Conservation (phyloP, 2,888 invertebrate genomes). For the Orthosia cruda region DNA sequence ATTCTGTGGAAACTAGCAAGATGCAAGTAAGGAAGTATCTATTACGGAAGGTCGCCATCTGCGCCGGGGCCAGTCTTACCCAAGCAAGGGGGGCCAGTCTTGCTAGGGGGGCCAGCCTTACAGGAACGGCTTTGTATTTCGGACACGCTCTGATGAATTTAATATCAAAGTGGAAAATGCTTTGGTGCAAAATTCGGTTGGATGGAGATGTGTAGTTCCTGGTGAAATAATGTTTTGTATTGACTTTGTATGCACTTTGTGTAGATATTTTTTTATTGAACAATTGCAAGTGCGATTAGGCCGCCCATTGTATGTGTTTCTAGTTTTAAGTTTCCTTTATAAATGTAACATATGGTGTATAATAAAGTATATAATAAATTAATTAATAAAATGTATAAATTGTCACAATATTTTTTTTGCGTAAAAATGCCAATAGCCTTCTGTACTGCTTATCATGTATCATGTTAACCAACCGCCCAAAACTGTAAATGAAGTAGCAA, state of each 20-base stretch:
- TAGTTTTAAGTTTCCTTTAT: too few species aligned
- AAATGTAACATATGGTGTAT: too few species aligned
- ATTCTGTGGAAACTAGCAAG: constrained; percentile 52
- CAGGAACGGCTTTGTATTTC: constrained; percentile 46
- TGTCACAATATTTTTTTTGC: too few species aligned
- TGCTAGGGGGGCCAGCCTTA: constrained; percentile 1
- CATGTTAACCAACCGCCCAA: not conserved
- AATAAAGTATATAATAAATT: too few species aligned
- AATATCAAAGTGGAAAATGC: constrained; percentile 60
- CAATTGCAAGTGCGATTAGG: too few species aligned
- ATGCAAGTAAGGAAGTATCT: constrained; percentile 60
- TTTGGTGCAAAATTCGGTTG: constrained; percentile 16
- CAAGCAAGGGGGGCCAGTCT: not conserved
- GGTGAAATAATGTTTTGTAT: not conserved
- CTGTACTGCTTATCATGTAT: not conserved
- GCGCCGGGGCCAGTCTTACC: constrained; percentile 17
- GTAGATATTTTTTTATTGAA: not conserved
- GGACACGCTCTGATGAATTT: constrained; percentile 54
- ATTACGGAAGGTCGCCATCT: constrained; percentile 63
- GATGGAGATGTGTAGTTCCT: not conserved
- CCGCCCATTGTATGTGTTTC: too few species aligned
- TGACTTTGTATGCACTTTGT: not conserved
- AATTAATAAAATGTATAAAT: too few species aligned
- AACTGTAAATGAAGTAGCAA: not conserved
- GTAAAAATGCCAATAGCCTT: too few species aligned